A percentile compares a stretch with the other conserved stretches of the same genome.
phyloP scores from a whole-genome alignment of 2,113 vertebrate genomes.

The Muntiacus muntjak region DNA sequence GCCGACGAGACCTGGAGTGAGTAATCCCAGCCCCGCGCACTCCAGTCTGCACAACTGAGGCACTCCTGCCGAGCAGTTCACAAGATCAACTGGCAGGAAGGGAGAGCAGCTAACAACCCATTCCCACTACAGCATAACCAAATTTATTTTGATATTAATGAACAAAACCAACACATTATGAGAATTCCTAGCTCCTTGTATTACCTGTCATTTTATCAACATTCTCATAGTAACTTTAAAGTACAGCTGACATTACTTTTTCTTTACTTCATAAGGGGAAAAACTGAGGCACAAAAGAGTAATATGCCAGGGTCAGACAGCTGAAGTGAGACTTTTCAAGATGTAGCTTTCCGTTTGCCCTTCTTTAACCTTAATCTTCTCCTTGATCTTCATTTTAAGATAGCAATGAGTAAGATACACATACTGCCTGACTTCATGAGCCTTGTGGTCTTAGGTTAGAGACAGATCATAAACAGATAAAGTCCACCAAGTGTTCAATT shows the following conservation, averaged over 20 bases:
- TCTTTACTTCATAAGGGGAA: constrained; percentile 11
- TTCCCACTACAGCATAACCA: neutral
- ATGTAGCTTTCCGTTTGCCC: neutral
- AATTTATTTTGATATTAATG: neutral
- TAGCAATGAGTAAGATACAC: neutral
- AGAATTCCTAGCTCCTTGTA: neutral
- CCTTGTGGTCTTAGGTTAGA: neutral
- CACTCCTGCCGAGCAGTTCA: neutral
- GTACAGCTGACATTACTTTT: neutral
- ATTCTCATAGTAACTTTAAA: neutral
- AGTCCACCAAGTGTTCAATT: neutral
- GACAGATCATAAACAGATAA: neutral
- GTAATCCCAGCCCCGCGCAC: neutral
- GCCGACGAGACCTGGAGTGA: neutral
- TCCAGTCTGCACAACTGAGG: neutral
- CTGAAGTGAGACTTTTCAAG: neutral
- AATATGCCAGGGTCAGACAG: neutral
- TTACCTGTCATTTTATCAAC: neutral
- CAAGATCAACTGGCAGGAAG: neutral
- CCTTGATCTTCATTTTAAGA: neutral
- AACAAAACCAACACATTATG: neutral
- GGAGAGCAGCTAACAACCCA: neutral
- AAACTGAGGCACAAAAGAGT: neutral
- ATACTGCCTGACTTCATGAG: neutral
- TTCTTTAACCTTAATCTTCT: neutral